Evolutionary conservation across 2,113 vertebrate genomes (phyloP).

Genomic region (Marmota monax): DNA sequence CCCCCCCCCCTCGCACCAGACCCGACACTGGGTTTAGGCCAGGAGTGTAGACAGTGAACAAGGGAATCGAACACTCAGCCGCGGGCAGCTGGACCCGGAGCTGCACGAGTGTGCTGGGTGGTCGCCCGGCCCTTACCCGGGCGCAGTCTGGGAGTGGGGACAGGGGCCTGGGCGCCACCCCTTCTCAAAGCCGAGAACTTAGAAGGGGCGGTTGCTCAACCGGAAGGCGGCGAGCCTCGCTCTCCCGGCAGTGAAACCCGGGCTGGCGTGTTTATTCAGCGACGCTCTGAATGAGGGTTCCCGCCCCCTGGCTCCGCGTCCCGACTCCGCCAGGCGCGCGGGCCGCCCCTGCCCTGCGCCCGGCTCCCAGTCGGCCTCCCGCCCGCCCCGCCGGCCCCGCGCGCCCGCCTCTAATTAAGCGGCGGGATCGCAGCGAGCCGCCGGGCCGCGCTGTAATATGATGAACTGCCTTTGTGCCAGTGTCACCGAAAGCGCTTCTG

Average conservation of each 20-base stretch:
- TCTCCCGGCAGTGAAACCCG: accelerated
- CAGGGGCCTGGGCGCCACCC: accelerated
- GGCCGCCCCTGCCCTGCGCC: slow-evolving; percentile 82
- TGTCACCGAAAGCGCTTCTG: slow-evolving; percentile 94
- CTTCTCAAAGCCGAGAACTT: neutral
- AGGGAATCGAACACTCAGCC: accelerated
- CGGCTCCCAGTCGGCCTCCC: slow-evolving; percentile 81
- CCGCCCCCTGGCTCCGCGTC: neutral
- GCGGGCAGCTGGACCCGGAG: accelerated
- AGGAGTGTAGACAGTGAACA: neutral
- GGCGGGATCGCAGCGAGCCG: slow-evolving; percentile 90
- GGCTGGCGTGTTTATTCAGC: neutral
- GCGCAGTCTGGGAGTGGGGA: neutral
- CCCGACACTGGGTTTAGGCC: accelerated
- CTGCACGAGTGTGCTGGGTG: accelerated
- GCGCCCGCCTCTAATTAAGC: slow-evolving; percentile 92
- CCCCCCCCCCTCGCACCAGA: neutral
- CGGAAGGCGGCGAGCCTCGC: neutral
- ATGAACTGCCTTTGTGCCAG: slow-evolving; percentile 91
- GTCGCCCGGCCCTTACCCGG: too few species aligned
- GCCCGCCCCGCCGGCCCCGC: slow-evolving; percentile 89
- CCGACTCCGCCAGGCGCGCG: neutral
- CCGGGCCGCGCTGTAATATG: slow-evolving; percentile 91
- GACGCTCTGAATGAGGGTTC: neutral
- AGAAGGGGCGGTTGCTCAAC: neutral